Conservation (phyloP, 2,888 invertebrate genomes). For the Trichopoda pennipes region DNA sequence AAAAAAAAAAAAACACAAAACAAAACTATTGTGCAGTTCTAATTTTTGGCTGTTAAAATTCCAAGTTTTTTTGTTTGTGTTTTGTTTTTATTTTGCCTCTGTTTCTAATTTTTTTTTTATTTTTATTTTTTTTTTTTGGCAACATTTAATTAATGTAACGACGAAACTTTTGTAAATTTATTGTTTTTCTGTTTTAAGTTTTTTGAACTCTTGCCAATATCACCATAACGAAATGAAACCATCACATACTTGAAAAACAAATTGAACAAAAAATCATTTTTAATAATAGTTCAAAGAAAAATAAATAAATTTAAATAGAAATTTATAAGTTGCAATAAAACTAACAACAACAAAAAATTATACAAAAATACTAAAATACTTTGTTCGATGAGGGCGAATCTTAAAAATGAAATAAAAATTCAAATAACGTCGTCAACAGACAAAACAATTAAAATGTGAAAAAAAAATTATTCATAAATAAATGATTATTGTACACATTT, state of each 20-base stretch:
- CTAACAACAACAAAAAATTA: too few relatives aligned
- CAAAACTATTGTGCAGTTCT: too few relatives aligned
- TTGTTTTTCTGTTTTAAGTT: constrained; percentile 23
- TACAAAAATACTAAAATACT: too few relatives aligned
- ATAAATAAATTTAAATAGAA: not conserved
- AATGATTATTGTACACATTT: too few relatives aligned
- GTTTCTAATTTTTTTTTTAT: not conserved
- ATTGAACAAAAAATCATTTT: not conserved
- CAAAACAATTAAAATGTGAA: too few relatives aligned
- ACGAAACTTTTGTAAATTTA: constrained; percentile 27
- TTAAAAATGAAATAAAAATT: too few relatives aligned
- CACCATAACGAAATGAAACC: constrained; percentile 29
- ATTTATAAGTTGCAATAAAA: too few relatives aligned
- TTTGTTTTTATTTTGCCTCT: too few relatives aligned
- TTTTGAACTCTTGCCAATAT: constrained; percentile 44
- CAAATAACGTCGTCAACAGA: too few relatives aligned
- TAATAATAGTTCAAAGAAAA: not conserved
- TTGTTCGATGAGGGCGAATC: too few relatives aligned
- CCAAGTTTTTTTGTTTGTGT: constrained; percentile 6
- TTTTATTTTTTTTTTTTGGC: constrained; percentile 27
- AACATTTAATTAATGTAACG: not conserved
- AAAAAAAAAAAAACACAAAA: too few relatives aligned
- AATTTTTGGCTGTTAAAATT: constrained; percentile 18
- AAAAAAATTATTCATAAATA: too few relatives aligned
- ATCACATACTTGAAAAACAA: constrained; percentile 5